A percentile compares a stretch with the other conserved stretches of the same genome.
Conservation (phyloP, 2,797 vertebrate genomes). For the Lutjanus campechanus region DNA sequence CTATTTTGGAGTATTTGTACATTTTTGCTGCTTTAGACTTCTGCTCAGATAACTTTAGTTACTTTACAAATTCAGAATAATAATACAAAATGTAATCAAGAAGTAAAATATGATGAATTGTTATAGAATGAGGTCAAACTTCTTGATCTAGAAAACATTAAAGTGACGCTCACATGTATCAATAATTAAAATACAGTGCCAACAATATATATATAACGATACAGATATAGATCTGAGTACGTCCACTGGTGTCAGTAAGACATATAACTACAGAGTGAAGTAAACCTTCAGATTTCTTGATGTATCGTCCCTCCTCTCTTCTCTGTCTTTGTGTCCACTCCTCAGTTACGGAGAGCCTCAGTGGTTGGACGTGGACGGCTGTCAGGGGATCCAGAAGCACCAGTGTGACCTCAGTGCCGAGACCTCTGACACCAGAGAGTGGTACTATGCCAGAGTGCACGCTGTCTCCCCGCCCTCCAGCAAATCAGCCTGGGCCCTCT, state of each 20-base stretch:
- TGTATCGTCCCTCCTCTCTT: neutral
- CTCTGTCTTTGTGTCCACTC: neutral
- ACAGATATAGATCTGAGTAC: no score
- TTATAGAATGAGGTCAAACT: neutral
- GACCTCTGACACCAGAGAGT: constrained; percentile 86
- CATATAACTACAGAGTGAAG: neutral
- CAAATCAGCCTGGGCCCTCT: constrained; percentile 86
- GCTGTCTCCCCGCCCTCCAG: constrained; percentile 39
- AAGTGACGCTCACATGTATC: no score
- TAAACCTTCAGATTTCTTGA: neutral
- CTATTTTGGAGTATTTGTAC: neutral
- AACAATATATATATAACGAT: no score
- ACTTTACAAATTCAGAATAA: neutral
- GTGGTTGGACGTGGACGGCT: constrained; percentile 85
- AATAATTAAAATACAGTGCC: no score
- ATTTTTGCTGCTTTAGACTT: neutral
- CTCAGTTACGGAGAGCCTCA: constrained; percentile 88
- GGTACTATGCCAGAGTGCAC: constrained; percentile 90
- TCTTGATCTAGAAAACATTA: neutral
- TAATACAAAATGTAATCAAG: neutral
- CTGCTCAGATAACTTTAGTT: neutral
- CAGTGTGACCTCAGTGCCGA: constrained; percentile 90
- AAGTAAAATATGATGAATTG: neutral
- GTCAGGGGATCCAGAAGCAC: constrained; percentile 83
- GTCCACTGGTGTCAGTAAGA: neutral